phyloP scores from a whole-genome alignment of 1,140 invertebrate genomes.

The Nasonia giraulti region DNA sequence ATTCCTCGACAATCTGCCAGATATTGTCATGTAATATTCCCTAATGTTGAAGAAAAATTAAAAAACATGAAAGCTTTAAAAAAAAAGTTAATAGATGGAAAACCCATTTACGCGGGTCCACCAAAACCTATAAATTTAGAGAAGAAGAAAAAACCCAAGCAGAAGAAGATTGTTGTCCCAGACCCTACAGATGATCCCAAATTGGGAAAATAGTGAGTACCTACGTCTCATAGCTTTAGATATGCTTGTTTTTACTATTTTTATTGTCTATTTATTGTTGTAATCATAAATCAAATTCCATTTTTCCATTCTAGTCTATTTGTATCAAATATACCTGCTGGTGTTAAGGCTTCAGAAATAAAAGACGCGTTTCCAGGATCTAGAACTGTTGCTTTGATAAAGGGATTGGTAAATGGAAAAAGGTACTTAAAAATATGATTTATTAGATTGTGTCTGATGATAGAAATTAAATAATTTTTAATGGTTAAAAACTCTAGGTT shows the following conservation, averaged over 20 bases:
- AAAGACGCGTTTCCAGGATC: conserved; percentile 58
- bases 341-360: conserved; percentile 56
- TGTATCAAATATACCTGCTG: conserved; percentile 57
- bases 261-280: not conserved
- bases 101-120: conserved; percentile 54
- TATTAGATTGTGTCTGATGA: not conserved
- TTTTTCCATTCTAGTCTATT: conserved; percentile 57
- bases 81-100: conserved; percentile 55
- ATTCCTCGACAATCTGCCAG: conserved; percentile 60
- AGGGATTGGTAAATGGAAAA: conserved; percentile 49
- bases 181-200: conserved; percentile 25
- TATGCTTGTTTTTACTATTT: not conserved
- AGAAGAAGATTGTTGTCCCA: conserved; percentile 58
- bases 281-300: not conserved
- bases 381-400: conserved; percentile 55
- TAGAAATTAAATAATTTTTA: conserved; percentile 43
- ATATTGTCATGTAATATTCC: conserved; percentile 63
- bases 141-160: conserved; percentile 39
- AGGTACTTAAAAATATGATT: conserved; percentile 46
- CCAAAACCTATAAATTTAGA: conserved; percentile 38
- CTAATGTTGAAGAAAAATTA: conserved; percentile 56
- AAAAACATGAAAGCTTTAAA: conserved; percentile 58
- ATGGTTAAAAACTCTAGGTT: conserved; percentile 53
- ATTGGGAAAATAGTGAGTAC: conserved; percentile 27
- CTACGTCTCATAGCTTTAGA: not conserved